Evolutionary conservation across 2,113 vertebrate genomes (phyloP).

Genomic region (Phyllostomus discolor): DNA sequence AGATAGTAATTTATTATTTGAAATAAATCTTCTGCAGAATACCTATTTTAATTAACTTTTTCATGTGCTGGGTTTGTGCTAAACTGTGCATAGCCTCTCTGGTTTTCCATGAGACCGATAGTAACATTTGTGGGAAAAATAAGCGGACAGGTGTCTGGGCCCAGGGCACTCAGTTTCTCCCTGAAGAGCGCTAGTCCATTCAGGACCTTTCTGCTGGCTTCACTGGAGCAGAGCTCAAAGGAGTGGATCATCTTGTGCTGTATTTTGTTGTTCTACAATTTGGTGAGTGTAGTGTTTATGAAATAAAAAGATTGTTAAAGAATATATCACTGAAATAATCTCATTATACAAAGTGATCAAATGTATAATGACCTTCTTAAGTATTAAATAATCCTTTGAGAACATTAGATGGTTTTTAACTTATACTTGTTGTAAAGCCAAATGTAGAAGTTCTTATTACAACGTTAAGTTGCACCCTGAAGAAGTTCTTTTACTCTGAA

Average conservation of each 20-base stretch:
- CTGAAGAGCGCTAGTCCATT: background rate
- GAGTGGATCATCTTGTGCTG: background rate
- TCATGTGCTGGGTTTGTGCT: background rate
- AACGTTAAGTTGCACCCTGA: background rate
- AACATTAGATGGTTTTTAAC: background rate
- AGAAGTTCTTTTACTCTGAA: constrained; percentile 40
- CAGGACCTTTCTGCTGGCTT: background rate
- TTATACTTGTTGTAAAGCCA: background rate
- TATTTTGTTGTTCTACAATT: background rate
- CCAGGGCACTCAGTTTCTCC: background rate
- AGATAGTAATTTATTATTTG: background rate
- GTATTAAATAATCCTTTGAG: background rate
- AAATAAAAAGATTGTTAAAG: background rate
- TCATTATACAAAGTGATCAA: background rate
- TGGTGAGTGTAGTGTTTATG: background rate
- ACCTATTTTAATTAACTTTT: background rate
- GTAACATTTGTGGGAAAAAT: background rate
- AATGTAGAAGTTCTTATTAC: background rate
- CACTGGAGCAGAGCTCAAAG: background rate
- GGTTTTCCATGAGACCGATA: background rate
- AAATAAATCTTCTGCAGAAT: background rate
- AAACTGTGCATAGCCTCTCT: background rate
- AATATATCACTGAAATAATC: background rate
- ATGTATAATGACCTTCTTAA: background rate
- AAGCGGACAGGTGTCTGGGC: background rate